A percentile compares a stretch with the other conserved stretches of the same genome.
Evolutionary conservation across 2,113 vertebrate genomes (phyloP).

Genomic region (Puma concolor): DNA sequence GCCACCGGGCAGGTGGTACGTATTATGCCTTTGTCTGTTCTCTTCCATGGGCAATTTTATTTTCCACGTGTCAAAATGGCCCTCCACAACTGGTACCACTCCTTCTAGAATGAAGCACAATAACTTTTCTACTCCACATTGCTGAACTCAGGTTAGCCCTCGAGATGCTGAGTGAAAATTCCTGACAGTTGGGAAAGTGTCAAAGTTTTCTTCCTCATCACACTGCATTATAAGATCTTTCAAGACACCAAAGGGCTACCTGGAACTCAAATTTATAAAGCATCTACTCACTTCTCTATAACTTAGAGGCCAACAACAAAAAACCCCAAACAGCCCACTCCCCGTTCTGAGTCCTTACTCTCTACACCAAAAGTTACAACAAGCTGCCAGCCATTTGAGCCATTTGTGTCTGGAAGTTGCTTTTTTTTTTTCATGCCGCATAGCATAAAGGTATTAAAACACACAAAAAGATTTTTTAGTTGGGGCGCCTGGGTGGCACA

Average conservation of each 20-base stretch:
- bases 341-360: neutral
- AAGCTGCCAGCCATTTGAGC: neutral
- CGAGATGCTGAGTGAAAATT: neutral
- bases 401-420: neutral
- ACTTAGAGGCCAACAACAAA: neutral
- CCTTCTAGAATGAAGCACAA: neutral
- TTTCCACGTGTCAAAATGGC: neutral
- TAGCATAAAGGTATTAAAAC: neutral
- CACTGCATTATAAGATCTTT: neutral
- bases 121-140: neutral
- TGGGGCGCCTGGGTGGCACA: no score
- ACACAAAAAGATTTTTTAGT: neutral
- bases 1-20: no score
- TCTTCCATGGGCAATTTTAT: neutral
- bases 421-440: neutral
- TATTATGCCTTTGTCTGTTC: neutral
- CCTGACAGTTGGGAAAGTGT: neutral
- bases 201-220: neutral
- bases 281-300: neutral
- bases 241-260: neutral
- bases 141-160: neutral
- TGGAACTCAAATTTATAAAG: neutral
- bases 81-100: neutral
- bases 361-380: neutral
- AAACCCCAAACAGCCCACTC: neutral